These are phyloP conservation scores for Myrmophylax atrothorax DNA, from an alignment of 2,113 vertebrate species.

Conservation along the genomic window DNA sequence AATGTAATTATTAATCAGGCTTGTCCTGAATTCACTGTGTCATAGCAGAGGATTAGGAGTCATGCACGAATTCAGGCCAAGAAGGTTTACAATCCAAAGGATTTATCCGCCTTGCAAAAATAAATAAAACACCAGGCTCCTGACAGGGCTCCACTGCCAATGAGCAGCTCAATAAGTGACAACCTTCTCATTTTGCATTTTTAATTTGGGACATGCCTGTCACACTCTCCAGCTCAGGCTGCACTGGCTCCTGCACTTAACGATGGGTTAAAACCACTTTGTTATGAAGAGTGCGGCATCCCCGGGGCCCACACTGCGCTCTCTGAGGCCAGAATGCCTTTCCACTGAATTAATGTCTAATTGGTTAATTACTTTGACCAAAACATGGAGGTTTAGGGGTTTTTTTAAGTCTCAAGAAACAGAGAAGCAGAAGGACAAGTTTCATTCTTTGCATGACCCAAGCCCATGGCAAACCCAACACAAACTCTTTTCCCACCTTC, in stretches of 20 bases:
- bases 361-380: not conserved
- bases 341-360: not conserved
- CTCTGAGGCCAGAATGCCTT: not conserved
- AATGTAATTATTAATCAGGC: constrained; percentile 50
- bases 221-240: not conserved
- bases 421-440: not conserved
- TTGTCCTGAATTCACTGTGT: constrained; percentile 54
- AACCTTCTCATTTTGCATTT: constrained; percentile 45
- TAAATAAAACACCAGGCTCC: constrained; percentile 43
- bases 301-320: not conserved
- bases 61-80: constrained; percentile 60
- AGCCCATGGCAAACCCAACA: not conserved
- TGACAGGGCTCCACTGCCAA: constrained; percentile 9
- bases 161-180: constrained; percentile 37
- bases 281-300: not conserved
- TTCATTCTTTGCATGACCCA: not conserved
- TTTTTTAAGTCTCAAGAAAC: not conserved
- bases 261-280: accelerated
- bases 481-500: not conserved
- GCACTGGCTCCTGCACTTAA: not conserved
- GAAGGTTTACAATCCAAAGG: constrained; percentile 60
- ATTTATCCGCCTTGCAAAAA: constrained; percentile 54
- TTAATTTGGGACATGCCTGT: constrained; percentile 24
- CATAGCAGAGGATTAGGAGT: constrained; percentile 58
- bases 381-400: not conserved